These are phyloP conservation scores for Agriopis leucophaearia DNA, from an alignment of 2,888 invertebrate species.

Conservation along the genomic window DNA sequence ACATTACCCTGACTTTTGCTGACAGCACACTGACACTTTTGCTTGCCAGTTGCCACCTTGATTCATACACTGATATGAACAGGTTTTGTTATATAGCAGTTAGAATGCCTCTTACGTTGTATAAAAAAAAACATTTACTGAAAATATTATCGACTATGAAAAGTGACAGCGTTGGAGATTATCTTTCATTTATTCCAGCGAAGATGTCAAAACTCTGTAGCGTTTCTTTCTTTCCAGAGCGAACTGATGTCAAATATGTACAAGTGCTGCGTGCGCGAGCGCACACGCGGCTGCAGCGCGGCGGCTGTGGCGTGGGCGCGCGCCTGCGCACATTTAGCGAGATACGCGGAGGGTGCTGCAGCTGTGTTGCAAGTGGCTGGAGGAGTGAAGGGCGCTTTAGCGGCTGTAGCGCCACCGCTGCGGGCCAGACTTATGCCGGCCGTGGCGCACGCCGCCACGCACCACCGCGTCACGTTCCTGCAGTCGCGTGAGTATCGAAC, in stretches of 20 bases:
- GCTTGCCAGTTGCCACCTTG: too few relatives aligned
- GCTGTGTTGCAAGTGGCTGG: constrained; percentile 56
- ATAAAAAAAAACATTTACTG: too few relatives aligned
- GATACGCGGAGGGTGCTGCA: constrained; percentile 50
- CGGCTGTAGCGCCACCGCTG: constrained; percentile 51
- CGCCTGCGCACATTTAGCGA: constrained; percentile 52
- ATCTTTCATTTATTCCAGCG: too few relatives aligned
- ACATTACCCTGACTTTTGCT: too few relatives aligned
- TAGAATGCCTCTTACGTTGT: too few relatives aligned
- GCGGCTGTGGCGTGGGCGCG: constrained; percentile 53
- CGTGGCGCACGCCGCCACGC: constrained; percentile 73
- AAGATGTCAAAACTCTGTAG: too few relatives aligned
- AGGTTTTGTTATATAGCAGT: too few relatives aligned
- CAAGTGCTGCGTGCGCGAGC: constrained; percentile 32
- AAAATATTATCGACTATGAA: too few relatives aligned
- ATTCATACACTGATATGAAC: too few relatives aligned
- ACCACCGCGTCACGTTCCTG: constrained; percentile 65
- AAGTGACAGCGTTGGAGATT: too few relatives aligned
- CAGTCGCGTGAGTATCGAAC: constrained; percentile 62
- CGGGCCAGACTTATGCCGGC: constrained; percentile 67
- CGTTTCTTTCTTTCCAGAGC: constrained; percentile 56
- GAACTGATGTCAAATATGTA: constrained; percentile 61
- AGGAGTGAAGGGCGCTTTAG: constrained; percentile 46
- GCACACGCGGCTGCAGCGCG: constrained; percentile 42
- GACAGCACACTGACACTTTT: too few relatives aligned